Percentiles rank a stretch among this genome's conserved stretches.
Conservation (phyloP, 2,797 vertebrate genomes). For the Arremon aurantiirostris region DNA sequence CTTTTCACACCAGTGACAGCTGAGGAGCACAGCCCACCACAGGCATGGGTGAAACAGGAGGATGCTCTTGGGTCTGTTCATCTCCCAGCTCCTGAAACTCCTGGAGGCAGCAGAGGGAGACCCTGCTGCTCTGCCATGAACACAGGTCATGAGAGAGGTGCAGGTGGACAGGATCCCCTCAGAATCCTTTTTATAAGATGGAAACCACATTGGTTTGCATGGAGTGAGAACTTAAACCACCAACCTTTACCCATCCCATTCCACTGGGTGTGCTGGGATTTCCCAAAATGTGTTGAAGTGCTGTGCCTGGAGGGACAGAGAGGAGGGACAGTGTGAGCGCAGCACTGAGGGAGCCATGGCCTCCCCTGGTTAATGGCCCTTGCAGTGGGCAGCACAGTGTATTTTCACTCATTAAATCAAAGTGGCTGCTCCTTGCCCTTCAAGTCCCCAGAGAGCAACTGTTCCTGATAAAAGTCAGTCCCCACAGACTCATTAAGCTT, state of each 20-base stretch:
- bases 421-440: conserved; percentile 35
- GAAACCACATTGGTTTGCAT: background rate
- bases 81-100: background rate
- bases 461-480: conserved; percentile 22
- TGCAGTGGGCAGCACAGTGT: background rate
- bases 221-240: background rate
- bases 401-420: conserved; percentile 46
- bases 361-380: background rate
- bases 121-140: background rate
- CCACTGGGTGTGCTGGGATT: background rate
- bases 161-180: background rate
- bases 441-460: background rate
- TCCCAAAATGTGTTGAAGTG: background rate
- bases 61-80: background rate
- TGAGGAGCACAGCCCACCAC: background rate
- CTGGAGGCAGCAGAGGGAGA: background rate
- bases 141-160: background rate
- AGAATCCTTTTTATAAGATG: background rate
- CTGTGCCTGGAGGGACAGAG: background rate
- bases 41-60: background rate
- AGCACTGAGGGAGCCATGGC: background rate
- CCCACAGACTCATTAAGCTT: conserved; percentile 38
- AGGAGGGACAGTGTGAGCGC: background rate
- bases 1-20: background rate
- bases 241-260: background rate